phyloP scores from a whole-genome alignment of 2,888 invertebrate genomes.

The Mesodorylaimus sp. region DNA sequence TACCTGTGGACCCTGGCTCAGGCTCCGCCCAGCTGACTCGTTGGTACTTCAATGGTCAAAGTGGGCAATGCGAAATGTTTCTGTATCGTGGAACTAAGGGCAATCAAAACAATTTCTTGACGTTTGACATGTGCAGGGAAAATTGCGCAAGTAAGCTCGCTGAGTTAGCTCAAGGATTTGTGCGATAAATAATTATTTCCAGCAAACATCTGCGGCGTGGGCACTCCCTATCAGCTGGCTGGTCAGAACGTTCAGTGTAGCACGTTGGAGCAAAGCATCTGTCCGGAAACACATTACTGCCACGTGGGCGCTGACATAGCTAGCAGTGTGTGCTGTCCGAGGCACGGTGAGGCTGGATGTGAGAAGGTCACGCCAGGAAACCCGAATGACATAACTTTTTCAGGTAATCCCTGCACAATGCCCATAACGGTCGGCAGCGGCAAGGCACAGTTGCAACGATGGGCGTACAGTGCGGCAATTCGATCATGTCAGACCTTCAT shows the following conservation, averaged over 20 bases:
- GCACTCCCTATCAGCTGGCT: background rate
- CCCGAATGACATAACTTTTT: too few species aligned
- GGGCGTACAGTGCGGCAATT: background rate
- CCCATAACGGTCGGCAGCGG: conserved; percentile 5
- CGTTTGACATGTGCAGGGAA: conserved; percentile 22
- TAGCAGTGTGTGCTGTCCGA: conserved; percentile 8
- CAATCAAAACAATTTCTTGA: conserved; percentile 26
- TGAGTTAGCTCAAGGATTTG: background rate
- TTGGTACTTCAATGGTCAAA: conserved; percentile 22
- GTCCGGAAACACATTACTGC: conserved; percentile 8
- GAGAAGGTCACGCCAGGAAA: background rate
- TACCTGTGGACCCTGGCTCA: conserved; percentile 16
- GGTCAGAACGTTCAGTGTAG: conserved; percentile 1
- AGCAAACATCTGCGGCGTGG: conserved; percentile 1
- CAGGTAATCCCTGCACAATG: conserved; percentile 2
- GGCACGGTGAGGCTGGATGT: background rate
- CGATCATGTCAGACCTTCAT: conserved; percentile 3
- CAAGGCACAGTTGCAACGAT: background rate
- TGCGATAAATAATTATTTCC: background rate
- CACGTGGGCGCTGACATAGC: conserved; percentile 1
- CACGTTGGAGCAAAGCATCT: background rate
- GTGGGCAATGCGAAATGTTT: conserved; percentile 18
- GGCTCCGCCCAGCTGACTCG: conserved; percentile 18
- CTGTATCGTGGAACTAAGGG: conserved; percentile 21
- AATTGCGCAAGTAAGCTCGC: conserved; percentile 20